phyloP scores from a whole-genome alignment of 2,797 vertebrate genomes.

The Bufotes viridis region DNA sequence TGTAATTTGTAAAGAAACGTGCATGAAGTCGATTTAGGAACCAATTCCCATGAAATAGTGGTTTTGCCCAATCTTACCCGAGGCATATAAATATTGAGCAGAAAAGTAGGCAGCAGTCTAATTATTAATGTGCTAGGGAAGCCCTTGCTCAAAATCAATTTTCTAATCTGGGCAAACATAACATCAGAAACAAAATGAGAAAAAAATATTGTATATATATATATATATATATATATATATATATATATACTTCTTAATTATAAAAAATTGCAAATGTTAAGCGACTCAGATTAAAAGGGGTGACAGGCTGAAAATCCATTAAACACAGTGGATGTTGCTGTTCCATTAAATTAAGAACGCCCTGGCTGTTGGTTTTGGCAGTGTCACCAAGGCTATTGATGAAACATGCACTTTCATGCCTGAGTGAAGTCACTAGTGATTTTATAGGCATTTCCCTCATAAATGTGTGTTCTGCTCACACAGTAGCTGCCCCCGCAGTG shows the following conservation, averaged over 20 bases:
- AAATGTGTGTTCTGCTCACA: conserved; percentile 5
- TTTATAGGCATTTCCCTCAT: conserved; percentile 29
- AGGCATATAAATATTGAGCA: conserved; percentile 7
- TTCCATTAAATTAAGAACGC: not conserved
- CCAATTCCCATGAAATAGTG: not conserved
- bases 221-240: not conserved
- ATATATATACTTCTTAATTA: not conserved
- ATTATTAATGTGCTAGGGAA: conserved; percentile 18
- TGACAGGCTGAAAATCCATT: not conserved
- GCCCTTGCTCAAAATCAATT: not conserved
- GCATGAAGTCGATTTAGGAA: not conserved
- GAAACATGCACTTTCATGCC: conserved; percentile 25
- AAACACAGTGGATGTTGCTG: conserved; percentile 13
- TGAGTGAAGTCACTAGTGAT: conserved; percentile 26
- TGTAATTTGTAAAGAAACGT: not conserved
- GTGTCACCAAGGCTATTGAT: conserved; percentile 15
- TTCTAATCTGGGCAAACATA: not conserved
- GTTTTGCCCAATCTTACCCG: conserved; percentile 15
- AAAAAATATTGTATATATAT: not conserved
- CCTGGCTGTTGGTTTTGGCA: not conserved
- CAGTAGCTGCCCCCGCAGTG: not conserved
- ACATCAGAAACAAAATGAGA: too few relatives aligned
- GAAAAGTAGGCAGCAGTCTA: conserved; percentile 9
- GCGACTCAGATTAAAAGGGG: not conserved
- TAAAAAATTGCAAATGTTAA: conserved; percentile 17